These are phyloP conservation scores for Arctopsyche grandis DNA, from an alignment of 1,140 invertebrate species.

Conservation along the genomic window DNA sequence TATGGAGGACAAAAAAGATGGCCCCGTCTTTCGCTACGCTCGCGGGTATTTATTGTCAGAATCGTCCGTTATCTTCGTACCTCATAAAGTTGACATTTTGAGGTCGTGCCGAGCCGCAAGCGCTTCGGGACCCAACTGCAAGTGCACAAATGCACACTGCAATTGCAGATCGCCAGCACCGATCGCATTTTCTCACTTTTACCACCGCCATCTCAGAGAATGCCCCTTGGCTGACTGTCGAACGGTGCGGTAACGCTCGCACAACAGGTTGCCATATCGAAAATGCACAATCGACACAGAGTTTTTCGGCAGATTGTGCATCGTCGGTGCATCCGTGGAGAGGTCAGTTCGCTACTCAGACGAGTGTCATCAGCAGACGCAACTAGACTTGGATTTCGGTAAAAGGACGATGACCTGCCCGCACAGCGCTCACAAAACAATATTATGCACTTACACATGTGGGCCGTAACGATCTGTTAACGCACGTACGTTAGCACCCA, in stretches of 20 bases:
- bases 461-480: neutral
- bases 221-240: neutral
- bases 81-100: conserved; percentile 41
- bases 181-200: conserved; percentile 39
- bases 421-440: conserved; percentile 2
- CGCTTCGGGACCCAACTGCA: conserved; percentile 38
- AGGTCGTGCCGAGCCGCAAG: conserved; percentile 46
- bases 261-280: neutral
- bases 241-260: neutral
- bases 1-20: too few species aligned
- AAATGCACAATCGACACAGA: neutral
- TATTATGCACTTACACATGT: neutral
- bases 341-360: conserved; percentile 1
- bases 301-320: neutral
- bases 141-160: neutral
- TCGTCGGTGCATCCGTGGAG: neutral
- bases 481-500: too few species aligned
- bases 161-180: neutral
- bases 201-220: neutral
- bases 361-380: neutral
- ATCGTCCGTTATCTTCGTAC: conserved; percentile 26
- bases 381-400: conserved; percentile 16
- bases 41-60: neutral
- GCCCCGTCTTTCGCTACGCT: too few species aligned
- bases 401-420: conserved; percentile 29